Percentiles rank a stretch among this genome's conserved stretches.
phyloP scores from a whole-genome alignment of 2,113 vertebrate genomes.

The Oreochromis tanganicae region DNA sequence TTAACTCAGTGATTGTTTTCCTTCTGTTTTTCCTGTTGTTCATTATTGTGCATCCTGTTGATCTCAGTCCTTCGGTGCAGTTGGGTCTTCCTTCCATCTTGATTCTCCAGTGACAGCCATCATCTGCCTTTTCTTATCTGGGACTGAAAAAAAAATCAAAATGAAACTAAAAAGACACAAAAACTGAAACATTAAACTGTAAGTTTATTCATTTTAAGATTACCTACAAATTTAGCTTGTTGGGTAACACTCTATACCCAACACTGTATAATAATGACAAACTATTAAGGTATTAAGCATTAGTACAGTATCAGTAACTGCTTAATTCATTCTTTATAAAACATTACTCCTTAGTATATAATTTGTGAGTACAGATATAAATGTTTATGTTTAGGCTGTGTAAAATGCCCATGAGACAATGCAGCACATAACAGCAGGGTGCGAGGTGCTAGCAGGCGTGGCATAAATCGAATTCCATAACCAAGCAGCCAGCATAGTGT shows the following conservation, averaged over 20 bases:
- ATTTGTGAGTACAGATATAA: neutral
- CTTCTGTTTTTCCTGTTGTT: neutral
- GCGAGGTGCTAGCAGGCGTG: neutral
- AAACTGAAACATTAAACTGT: neutral
- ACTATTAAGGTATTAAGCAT: neutral
- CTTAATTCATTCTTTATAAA: neutral
- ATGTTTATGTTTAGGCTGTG: neutral
- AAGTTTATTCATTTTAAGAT: neutral
- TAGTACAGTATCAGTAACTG: neutral
- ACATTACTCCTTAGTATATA: neutral
- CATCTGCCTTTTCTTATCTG: conserved; percentile 69
- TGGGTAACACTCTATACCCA: neutral
- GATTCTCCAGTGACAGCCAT: neutral
- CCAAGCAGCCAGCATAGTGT: neutral
- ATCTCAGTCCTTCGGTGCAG: neutral
- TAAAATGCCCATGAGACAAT: neutral
- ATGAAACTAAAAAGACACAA: neutral
- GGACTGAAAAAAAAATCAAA: conserved; percentile 53
- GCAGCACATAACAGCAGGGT: neutral
- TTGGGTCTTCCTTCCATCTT: neutral
- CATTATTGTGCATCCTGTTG: neutral
- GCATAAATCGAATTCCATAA: neutral
- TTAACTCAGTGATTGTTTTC: neutral
- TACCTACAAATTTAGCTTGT: neutral
- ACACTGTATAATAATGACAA: neutral